Conservation (phyloP, 2,797 vertebrate species). For the Acridotheres tristis region DNA sequence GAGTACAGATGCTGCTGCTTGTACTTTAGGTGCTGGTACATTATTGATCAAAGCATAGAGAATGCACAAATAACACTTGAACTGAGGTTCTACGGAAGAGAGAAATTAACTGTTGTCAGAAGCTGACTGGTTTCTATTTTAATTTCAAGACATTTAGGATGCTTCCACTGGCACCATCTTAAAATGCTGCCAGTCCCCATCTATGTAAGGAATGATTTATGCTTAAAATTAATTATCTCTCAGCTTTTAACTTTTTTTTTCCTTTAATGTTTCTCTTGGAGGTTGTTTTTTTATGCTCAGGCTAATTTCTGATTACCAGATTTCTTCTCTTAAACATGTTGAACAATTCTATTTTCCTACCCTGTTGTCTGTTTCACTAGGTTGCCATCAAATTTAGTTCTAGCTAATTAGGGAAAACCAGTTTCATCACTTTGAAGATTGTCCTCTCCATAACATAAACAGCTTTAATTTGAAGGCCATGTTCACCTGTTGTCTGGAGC, state of each 20-base stretch:
- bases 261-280: neutral
- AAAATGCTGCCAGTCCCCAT: neutral
- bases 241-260: neutral
- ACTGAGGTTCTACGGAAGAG: neutral
- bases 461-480: conserved; percentile 44
- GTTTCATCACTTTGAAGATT: conserved; percentile 8
- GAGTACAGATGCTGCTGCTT: conserved; percentile 22
- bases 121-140: conserved; percentile 16
- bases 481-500: conserved; percentile 5
- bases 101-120: conserved; percentile 20
- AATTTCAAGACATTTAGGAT: neutral
- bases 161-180: neutral
- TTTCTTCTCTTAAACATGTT: conserved; percentile 16
- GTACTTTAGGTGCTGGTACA: conserved; percentile 7
- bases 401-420: conserved; percentile 41
- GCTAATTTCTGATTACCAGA: neutral
- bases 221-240: neutral
- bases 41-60: conserved; percentile 58
- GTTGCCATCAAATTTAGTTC: conserved; percentile 31
- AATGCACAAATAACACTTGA: conserved; percentile 27
- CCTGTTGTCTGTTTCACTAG: conserved; percentile 24
- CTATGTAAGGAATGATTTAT: neutral
- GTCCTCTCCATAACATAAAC: neutral
- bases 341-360: neutral
- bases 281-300: neutral